These are phyloP conservation scores for Drosophila parvula DNA, from an alignment of 1,140 invertebrate species.

Conservation along the genomic window DNA sequence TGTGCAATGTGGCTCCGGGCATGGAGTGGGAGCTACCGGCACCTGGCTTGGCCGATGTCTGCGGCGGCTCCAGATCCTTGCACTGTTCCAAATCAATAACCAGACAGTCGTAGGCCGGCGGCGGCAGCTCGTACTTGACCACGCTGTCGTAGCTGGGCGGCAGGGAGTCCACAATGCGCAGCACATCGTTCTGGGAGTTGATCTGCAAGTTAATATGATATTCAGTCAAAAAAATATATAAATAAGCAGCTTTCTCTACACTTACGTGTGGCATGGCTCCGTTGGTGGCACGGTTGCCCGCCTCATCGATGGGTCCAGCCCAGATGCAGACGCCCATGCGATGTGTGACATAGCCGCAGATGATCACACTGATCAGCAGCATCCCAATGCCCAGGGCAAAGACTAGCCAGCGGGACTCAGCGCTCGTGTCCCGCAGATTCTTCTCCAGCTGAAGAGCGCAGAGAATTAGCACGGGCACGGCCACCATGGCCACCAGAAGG, in stretches of 20 bases:
- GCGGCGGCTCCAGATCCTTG: slow-evolving; percentile 59
- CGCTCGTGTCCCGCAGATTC: slow-evolving; percentile 71
- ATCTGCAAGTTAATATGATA: slow-evolving; percentile 49
- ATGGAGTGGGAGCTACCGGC: slow-evolving; percentile 23
- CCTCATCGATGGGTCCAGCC: slow-evolving; percentile 81
- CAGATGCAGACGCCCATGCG: slow-evolving; percentile 83
- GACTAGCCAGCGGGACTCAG: slow-evolving; percentile 75
- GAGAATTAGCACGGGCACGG: slow-evolving; percentile 75
- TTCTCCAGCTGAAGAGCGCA: slow-evolving; percentile 81
- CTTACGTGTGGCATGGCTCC: slow-evolving; percentile 69
- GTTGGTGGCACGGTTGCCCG: slow-evolving; percentile 67
- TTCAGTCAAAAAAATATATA: neutral
- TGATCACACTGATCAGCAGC: slow-evolving; percentile 78
- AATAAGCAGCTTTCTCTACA: neutral
- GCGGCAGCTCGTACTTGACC: slow-evolving; percentile 76
- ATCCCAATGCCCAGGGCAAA: slow-evolving; percentile 79
- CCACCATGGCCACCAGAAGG: slow-evolving; percentile 78
- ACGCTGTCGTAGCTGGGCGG: slow-evolving; percentile 82
- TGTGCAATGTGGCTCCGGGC: slow-evolving; percentile 55
- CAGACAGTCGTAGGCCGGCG: slow-evolving; percentile 77
- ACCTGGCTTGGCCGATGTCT: slow-evolving; percentile 51
- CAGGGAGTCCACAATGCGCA: slow-evolving; percentile 79
- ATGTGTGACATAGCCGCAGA: slow-evolving; percentile 82
- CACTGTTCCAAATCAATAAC: slow-evolving; percentile 73
- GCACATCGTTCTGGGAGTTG: slow-evolving; percentile 82